Evolutionary conservation across 2,797 vertebrate genomes (phyloP), one percentile per base, ranked within the genome.

Genomic region (Myotis daubentonii): DNA sequence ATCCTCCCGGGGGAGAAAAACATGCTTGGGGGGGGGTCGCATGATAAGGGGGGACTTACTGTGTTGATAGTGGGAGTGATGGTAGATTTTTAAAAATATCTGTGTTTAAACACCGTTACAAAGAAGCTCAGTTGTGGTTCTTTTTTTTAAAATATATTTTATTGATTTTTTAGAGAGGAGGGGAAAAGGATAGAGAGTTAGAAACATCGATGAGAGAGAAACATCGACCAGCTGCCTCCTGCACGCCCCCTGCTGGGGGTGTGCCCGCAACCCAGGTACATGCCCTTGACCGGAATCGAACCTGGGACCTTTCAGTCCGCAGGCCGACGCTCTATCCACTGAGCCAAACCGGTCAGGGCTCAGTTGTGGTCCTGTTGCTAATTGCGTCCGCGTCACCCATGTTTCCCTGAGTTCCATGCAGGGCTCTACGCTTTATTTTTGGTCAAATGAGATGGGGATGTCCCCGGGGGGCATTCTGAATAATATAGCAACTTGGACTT

Each of bases 391-490:
- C 81, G 28, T 88, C 30, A 66, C 57, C 79, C 55, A 82, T 28
- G 47, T 85, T 72, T 71, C 44, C 66, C 89, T 88, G 44, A 82
- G 47, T 71, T 62, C 79, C 94, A 92, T 49, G 81, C 87, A 94
- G 55, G 41, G 51, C 49, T 15, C 49, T 49, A 16, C 49, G 15
- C 49, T 16, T 6, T 16, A 17, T 17, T 16, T 51, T 16, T 72
- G 76, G 25, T n/a, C 44, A 96, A 82, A 83, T 44, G 28, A 83
- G 82, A 95, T n/a, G 53, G 41, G 81, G 93, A 84, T 80, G 23
- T 76, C 91, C 65, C 87, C 66, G 87, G 51, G 41, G n/a, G 23
- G 41, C 44, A 84, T 86, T 95, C 33, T 66, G 94, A 97, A 84
- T 65, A 75, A 80, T 28, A 71, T 5, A 49, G 66, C 93, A 86